These are phyloP conservation scores for Eidolon dupreanum DNA, from an alignment of 2,797 vertebrate species.

Conservation along the genomic window DNA sequence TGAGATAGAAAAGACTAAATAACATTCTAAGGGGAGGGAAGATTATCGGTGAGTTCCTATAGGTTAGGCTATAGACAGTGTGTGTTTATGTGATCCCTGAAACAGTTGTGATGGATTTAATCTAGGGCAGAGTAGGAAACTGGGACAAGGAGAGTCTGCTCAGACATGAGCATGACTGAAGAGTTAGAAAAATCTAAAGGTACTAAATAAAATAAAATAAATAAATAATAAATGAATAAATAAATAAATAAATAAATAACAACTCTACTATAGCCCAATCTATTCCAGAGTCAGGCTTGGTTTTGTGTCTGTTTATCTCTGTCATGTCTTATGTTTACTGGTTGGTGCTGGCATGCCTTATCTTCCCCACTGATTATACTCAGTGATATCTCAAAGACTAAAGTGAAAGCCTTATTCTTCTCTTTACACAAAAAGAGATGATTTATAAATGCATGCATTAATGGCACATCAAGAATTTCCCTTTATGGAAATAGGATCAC, in stretches of 20 bases:
- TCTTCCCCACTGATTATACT: not conserved
- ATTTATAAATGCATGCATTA: too few species aligned
- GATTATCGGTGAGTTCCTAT: not conserved
- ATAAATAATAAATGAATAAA: not conserved
- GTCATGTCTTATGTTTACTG: not conserved
- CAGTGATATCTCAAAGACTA: not conserved
- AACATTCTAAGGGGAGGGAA: not conserved
- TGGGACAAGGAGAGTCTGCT: not conserved
- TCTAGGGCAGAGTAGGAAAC: not conserved
- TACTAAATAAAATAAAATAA: not conserved
- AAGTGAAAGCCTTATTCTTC: not conserved
- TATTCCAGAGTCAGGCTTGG: not conserved
- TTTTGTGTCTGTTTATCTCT: not conserved
- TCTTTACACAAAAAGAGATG: not conserved
- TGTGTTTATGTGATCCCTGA: not conserved
- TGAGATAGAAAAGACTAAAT: not conserved
- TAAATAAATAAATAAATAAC: too few species aligned
- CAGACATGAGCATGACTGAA: not conserved
- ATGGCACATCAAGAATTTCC: not conserved
- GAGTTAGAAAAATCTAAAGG: not conserved
- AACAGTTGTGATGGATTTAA: not conserved
- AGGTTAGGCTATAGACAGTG: not conserved
- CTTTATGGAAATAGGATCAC: not conserved
- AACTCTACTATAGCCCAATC: not conserved
- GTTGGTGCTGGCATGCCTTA: not conserved